These are phyloP conservation scores for Caenorhabditis auriculariae DNA, from an alignment of 2,888 invertebrate genomes.

Conservation along the genomic window DNA sequence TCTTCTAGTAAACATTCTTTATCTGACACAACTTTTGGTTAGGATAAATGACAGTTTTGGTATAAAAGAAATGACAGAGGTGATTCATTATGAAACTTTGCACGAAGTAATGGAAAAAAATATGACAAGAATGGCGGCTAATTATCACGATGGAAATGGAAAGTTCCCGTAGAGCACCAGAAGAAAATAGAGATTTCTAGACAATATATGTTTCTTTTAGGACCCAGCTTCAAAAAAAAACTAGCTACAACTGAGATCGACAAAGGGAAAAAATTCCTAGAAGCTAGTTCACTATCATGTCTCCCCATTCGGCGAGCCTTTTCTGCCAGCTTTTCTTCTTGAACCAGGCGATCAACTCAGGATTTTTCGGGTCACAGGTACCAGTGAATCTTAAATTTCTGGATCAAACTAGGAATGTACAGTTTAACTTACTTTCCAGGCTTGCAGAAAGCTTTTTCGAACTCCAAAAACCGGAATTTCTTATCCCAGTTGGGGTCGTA, in stretches of 20 bases:
- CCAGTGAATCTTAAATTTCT: constrained; percentile 47
- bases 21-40: too few species aligned
- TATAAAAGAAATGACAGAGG: too few species aligned
- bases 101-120: neutral
- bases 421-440: constrained; percentile 49
- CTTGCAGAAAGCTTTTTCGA: constrained; percentile 53
- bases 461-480: constrained; percentile 54
- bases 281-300: constrained; percentile 50
- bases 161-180: too few species aligned
- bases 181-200: too few species aligned
- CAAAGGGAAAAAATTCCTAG: neutral
- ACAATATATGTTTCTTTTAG: too few species aligned
- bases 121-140: neutral
- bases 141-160: too few species aligned
- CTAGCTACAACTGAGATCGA: neutral
- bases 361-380: constrained; percentile 54
- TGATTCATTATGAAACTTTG: neutral
- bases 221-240: too few species aligned
- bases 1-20: too few species aligned
- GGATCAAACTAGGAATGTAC: neutral
- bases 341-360: constrained; percentile 55
- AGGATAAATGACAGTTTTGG: too few species aligned
- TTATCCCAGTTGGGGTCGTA: constrained; percentile 56
- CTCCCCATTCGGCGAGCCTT: constrained; percentile 52
- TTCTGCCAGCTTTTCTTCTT: constrained; percentile 43